These are phyloP conservation scores for Acrocera orbiculus DNA, from an alignment of 2,888 invertebrate genomes.

Conservation along the genomic window DNA sequence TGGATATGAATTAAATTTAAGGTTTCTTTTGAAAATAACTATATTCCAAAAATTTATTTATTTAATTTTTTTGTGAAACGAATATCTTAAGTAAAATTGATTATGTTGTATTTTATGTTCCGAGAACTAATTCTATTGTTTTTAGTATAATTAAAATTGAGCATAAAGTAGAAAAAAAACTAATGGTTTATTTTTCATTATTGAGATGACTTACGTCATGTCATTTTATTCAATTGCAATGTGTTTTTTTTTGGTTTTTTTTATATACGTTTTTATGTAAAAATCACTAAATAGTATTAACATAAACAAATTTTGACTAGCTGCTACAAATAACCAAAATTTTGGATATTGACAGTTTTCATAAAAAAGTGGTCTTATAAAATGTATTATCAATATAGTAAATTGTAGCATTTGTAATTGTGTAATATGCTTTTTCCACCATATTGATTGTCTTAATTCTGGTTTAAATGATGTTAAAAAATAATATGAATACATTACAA, in stretches of 20 bases:
- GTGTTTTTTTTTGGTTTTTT: slow-evolving; percentile 17
- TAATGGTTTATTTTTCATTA: too few relatives aligned
- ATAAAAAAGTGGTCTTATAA: slow-evolving; percentile 32
- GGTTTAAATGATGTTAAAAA: slow-evolving; percentile 55
- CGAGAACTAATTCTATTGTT: too few relatives aligned
- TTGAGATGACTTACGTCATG: too few relatives aligned
- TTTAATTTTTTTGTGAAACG: too few relatives aligned
- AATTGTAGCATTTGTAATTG: slow-evolving; percentile 68
- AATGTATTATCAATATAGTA: slow-evolving; percentile 39
- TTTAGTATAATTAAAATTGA: too few relatives aligned
- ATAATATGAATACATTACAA: slow-evolving; percentile 71
- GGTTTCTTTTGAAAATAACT: too few relatives aligned
- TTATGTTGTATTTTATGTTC: too few relatives aligned
- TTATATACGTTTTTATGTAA: slow-evolving; percentile 43
- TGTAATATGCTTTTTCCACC: slow-evolving; percentile 78
- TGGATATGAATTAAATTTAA: too few relatives aligned
- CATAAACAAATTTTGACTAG: slow-evolving; percentile 50
- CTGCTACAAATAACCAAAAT: slow-evolving; percentile 35
- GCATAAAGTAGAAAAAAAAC: too few relatives aligned
- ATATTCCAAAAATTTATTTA: too few relatives aligned
- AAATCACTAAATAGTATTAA: slow-evolving; percentile 47
- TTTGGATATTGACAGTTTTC: slow-evolving; percentile 41
- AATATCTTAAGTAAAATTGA: too few relatives aligned
- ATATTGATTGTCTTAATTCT: slow-evolving; percentile 46
- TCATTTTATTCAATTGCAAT: too few relatives aligned